Evolutionary conservation across 2,113 vertebrate genomes (phyloP).

Genomic region (Baryphthengus martii): DNA sequence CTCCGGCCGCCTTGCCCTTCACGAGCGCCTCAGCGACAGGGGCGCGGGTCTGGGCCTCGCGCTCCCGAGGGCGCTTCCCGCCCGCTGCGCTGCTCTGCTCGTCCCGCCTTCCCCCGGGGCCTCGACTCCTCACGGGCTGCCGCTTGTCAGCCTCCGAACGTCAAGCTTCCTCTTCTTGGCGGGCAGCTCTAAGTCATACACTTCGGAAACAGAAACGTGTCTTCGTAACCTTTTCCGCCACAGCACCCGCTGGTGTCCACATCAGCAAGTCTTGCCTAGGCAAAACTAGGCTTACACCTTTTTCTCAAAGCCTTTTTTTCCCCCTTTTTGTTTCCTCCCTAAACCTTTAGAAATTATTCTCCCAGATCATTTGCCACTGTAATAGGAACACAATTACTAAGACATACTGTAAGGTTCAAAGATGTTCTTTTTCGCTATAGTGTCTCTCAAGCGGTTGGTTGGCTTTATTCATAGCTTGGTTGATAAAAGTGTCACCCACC

Average conservation of each 20-base stretch:
- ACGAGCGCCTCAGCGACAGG: no score
- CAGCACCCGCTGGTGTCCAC: accelerated
- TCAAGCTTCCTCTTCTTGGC: neutral
- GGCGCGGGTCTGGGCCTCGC: no score
- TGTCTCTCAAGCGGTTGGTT: neutral
- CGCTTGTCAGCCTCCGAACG: no score
- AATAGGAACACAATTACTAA: neutral
- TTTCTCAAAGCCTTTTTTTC: neutral
- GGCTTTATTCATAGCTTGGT: neutral
- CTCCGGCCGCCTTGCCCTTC: no score
- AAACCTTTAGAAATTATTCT: neutral
- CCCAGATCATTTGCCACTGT: neutral
- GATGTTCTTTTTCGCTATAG: neutral
- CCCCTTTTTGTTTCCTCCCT: neutral
- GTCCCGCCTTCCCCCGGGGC: neutral
- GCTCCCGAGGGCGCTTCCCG: no score
- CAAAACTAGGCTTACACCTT: neutral
- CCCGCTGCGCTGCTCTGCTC: no score
- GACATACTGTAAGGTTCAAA: neutral
- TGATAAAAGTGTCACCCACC: neutral
- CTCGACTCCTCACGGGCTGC: accelerated
- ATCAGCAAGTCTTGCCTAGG: neutral
- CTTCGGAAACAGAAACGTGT: neutral
- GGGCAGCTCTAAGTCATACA: neutral
- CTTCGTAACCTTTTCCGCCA: neutral